Evolutionary conservation across 2,113 vertebrate species (phyloP), one percentile per base, ranked within the genome.

Genomic region (Chionomys nivalis): DNA sequence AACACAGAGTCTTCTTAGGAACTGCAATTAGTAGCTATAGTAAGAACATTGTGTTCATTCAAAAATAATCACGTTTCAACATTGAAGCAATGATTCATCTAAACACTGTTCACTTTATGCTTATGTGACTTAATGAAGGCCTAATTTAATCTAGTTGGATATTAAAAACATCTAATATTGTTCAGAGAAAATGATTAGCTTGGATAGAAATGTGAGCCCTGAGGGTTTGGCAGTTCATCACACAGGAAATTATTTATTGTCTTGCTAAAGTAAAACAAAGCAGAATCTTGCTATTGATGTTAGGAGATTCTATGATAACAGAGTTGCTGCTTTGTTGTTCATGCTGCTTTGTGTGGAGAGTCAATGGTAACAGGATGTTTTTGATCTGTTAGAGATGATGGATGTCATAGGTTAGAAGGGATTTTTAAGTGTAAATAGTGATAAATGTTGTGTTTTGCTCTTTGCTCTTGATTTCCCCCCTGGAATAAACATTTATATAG

Each of bases 121-220:
- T 93, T 87, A 83, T 83, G 4, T 52, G 9, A 70, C 77, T 96
- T 96, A 92, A 91, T 92, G 47, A 95, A 87, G 49, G 31, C 63
- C 8, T 88, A 91, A 91, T 96, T 94, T 79, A 91, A 95, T 93
- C 88, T 96, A 4, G 26, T 31, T 93, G 68, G 33, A 73, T 77
- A 91, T 81, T 85, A 52, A 75, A 91, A 79, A 72, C 17, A 52
- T 68, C 70, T 72, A 93, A 90, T 90, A 83, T 96, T 87, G 28
- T 88, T 93, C 44, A 61, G 47, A 95, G 49, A 24, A 93, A 76
- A 82, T 88, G 31, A 79, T 88, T 95, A 93, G 42, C 28, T 90
- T 88, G 58, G 55, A 39, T 42, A 72, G n/a, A 94, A 94, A 87
- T n/a, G 1, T 68, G 78, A 87, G 73, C 79, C 39, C 28, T 19